Evolutionary conservation across 2,797 vertebrate genomes (phyloP), one percentile per base, ranked within the genome.

Genomic region (Fringilla coelebs): DNA sequence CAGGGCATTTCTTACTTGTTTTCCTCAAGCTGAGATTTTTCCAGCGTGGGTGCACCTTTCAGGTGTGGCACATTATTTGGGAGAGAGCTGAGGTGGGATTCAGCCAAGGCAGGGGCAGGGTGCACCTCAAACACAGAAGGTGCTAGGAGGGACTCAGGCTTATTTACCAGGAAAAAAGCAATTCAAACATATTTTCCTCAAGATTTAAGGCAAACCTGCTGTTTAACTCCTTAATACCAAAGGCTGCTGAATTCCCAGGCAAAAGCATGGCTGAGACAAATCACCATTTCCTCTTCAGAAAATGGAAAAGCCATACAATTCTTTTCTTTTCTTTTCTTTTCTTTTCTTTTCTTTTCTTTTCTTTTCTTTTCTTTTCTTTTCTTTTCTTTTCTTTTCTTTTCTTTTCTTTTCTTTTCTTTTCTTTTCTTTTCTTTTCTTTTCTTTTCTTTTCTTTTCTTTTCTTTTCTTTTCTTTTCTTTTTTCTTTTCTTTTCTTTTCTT

Each of bases 261-360:
- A 67, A 18, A 1, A 19, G 21, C 38, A 31, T 0, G 20, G 92
- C 90, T 46, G 26, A 72, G 76, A 67, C 73, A 88, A 83, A 93
- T 57, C 88, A 46, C 60, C 32, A 17, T 92, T 96, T 95, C 94
- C 91, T 85, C 78, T 81, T 63, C 58, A 92, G 72, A 93, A 93
- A 87, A 91, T 93, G 40, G 92, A 96, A 96, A 61, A 31, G 25
- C 32, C 19, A 17, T 10, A 60, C 43, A 52, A 93, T 94, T 94
- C 91, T n/a, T n/a, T 17, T 21, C 20, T 5, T 38, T 72, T 5
- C 7, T 49, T 54, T 54, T n/a, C 31, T 55, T 55, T n/a, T n/a
- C n/a, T 54, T 12, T 21, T 32, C n/a, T 55, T 22, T 21, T 46
- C n/a, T 11, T 41, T 48, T 45, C n/a, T n/a, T n/a, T 17, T 21